Evolutionary conservation across 2,113 vertebrate species (phyloP), one percentile per base, ranked within the genome.

Genomic region (Pteruthius melanotis): DNA sequence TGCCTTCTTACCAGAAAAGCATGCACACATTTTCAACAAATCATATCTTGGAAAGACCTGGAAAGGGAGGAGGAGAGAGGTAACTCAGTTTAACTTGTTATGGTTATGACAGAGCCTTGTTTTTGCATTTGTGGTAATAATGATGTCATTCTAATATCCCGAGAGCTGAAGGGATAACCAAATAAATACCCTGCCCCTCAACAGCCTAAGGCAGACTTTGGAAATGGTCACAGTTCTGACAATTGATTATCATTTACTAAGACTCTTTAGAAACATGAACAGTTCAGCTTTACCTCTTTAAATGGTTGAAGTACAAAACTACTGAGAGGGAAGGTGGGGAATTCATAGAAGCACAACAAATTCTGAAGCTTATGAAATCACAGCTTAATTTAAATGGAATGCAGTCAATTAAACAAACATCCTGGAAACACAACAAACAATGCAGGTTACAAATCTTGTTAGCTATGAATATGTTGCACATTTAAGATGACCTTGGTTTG

Each of bases 401-500:
- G 31, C 4, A 47, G 26, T 13, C 45, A 77, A 61, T 90, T 70
- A 59, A 93, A 92, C 74, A 83, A 89, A 72, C 33, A 61, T 33
- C 44, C 23, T 3, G 31, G 15, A 61, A 92, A 76, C 21, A 74
- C 9, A 45, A 13, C 57, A 71, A 54, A 22, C 40, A 89, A 86
- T 63, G 54, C 75, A 83, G 47, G 42, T 83, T 87, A 90, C 57
- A 85, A 85, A 85, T 64, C 53, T 82, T 79, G 37, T 87, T 87
- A 87, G 53, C 56, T 31, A 11, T n/a, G 63, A 86, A 59, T 63
- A 26, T 15, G 7, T 59, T 16, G 42, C 45, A 6, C 3, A 1
- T 86, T 92, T 90, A 66, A 28, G 50, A 52, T 64, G 80, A 95
- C 91, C 83, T 96, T 90, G 86, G 14, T 54, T 77, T 70, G 8